Conservation (phyloP, 1,140 invertebrate genomes). For the Coenobita brevimanus region DNA sequence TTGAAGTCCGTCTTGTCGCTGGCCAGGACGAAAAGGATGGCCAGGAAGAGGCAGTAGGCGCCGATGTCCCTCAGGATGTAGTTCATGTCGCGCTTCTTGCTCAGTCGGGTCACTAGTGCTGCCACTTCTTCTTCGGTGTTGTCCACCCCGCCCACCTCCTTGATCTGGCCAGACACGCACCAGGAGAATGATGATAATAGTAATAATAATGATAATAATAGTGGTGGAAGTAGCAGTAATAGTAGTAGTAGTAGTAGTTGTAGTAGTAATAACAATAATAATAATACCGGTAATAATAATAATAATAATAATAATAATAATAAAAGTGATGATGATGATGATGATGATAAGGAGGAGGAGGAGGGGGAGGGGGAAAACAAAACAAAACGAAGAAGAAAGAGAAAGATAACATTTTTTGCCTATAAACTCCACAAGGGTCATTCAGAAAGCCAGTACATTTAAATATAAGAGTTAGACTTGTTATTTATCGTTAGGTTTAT, state of each 20-base stretch:
- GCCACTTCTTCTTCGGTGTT: constrained; percentile 3
- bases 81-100: constrained; percentile 58
- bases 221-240: no score
- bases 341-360: neutral
- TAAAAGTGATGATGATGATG: no score
- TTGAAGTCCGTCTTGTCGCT: constrained; percentile 75
- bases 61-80: constrained; percentile 52
- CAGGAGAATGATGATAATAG: no score
- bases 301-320: no score
- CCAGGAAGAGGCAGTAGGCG: constrained; percentile 73
- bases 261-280: no score
- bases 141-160: constrained; percentile 45
- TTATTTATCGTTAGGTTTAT: no score
- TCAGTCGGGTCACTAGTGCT: constrained; percentile 25
- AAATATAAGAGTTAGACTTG: no score
- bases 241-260: no score
- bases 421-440: no score
- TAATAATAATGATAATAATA: no score
- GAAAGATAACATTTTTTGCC: neutral
- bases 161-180: neutral
- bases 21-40: constrained; percentile 75
- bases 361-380: neutral
- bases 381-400: neutral
- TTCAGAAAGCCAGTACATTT: no score
- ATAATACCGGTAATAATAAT: no score